Conservation (phyloP, 1,140 invertebrate species). For the Antheraea pernyi region DNA sequence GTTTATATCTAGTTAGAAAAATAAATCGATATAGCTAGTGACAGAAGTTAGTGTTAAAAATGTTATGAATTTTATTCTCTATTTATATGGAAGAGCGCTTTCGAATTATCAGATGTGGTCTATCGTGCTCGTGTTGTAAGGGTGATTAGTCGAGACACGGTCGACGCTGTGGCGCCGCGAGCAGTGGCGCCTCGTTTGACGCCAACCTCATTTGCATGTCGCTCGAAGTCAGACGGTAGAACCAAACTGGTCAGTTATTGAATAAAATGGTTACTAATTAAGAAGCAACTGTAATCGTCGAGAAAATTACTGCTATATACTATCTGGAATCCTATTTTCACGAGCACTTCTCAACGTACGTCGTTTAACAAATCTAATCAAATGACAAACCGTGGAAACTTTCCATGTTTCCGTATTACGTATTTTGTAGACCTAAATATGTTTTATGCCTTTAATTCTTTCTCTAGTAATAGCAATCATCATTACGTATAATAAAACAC, state of each 20-base stretch:
- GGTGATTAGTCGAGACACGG: constrained; percentile 27
- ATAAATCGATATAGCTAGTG: too few relatives aligned
- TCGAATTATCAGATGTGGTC: constrained; percentile 6
- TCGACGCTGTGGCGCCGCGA: constrained; percentile 33
- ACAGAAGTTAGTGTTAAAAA: neutral
- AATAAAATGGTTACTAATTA: constrained; percentile 14
- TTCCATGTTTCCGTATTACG: too few relatives aligned
- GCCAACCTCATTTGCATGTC: constrained; percentile 52
- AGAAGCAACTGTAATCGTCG: neutral
- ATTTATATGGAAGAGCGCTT: constrained; percentile 1
- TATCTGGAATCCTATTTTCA: neutral
- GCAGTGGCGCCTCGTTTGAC: constrained; percentile 26
- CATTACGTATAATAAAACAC: too few relatives aligned
- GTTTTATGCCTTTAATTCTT: neutral
- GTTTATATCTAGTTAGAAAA: too few relatives aligned
- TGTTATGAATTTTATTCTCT: neutral
- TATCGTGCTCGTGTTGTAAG: constrained; percentile 5
- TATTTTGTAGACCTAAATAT: neutral
- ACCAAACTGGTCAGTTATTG: constrained; percentile 19
- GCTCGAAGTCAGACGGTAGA: constrained; percentile 25
- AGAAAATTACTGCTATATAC: neutral
- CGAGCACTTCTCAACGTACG: neutral
- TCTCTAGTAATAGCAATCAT: too few relatives aligned
- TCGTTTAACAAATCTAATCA: too few relatives aligned
- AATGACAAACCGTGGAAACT: too few relatives aligned